Base-by-base conservation (phyloP, 1,140 invertebrate genomes). In the Lucilia sericata region DNA sequence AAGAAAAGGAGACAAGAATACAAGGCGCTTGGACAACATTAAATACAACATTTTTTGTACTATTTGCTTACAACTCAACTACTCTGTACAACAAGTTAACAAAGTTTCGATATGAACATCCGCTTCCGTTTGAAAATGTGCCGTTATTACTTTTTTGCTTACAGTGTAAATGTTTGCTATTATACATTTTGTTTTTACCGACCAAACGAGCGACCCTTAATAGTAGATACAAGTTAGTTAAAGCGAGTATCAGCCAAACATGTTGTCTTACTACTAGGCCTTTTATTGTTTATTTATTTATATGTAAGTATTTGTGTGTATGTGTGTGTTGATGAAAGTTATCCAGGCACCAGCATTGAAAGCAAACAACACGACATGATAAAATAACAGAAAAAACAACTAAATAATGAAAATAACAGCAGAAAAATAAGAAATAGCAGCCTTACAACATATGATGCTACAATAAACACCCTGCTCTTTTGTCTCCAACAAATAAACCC, bases 271-370 rank as follows among this genome's bases (percentile, higher is more conserved):
- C 65, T 70, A 70, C 65, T 70, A 70, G 65, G 65, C 19, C 9
- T 76, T 76, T 21, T 80, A 80, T 78, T 70, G 65, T 49, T 42
- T 42, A 14, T n/a, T n/a, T 17, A n/a, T 42, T 25, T n/a, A 76
- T 42, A 76, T 76, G 9, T 12, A 47, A 3, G 14, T 78, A 42
- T n/a, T 7, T 60, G 14, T 60, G 13, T 14, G 13, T 60, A 7
- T 17, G 55, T 60, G 51, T 13, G 55, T n/a, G 55, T 17, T 60
- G 13, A 70, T 70, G 21, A 70, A 70, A 70, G 76, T 80, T 80
- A 80, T 80, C 76, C 76, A 80, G 76, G 76, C 76, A 80, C 76
- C 76, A 80, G 76, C 76, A 80, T 80, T 12, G 9, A 80, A 80
- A 80, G 47, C 25, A 49, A 80, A 80, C 76, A 80, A 70, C 55